A percentile compares a stretch with the other conserved stretches of the same genome.
Conservation (phyloP, 2,888 invertebrate species). For the Scaptomyza polygonia region DNA sequence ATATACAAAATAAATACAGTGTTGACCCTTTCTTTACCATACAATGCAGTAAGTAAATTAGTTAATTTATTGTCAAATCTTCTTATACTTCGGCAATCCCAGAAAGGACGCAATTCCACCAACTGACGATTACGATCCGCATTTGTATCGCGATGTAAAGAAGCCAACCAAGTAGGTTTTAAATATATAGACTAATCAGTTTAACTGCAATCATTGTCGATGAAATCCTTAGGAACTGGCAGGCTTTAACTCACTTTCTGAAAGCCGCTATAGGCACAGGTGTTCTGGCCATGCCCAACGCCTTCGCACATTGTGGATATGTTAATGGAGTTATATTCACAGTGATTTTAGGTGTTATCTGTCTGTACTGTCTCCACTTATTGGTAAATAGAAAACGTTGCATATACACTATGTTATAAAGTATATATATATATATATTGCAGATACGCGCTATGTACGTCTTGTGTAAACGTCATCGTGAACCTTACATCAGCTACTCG, state of each 20-base stretch:
- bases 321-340: constrained; percentile 93
- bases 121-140: neutral
- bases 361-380: constrained; percentile 97
- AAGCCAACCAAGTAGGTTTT: neutral
- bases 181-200: neutral
- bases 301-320: constrained; percentile 94
- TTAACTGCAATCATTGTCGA: neutral
- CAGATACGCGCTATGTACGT: constrained; percentile 81
- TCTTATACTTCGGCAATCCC: neutral
- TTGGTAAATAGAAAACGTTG: constrained; percentile 86
- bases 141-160: neutral
- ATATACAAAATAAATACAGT: too few species aligned
- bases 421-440: neutral
- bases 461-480: constrained; percentile 87
- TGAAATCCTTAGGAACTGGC: constrained; percentile 89
- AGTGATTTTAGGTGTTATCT: constrained; percentile 92
- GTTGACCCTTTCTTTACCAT: neutral
- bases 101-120: neutral
- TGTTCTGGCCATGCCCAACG: constrained; percentile 96
- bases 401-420: neutral
- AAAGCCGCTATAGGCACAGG: constrained; percentile 99
- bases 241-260: constrained; percentile 95
- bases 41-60: neutral
- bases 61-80: neutral
- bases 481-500: constrained; percentile 93